phyloP scores from a whole-genome alignment of 1,140 invertebrate species.

The Temnothorax longispinosus region DNA sequence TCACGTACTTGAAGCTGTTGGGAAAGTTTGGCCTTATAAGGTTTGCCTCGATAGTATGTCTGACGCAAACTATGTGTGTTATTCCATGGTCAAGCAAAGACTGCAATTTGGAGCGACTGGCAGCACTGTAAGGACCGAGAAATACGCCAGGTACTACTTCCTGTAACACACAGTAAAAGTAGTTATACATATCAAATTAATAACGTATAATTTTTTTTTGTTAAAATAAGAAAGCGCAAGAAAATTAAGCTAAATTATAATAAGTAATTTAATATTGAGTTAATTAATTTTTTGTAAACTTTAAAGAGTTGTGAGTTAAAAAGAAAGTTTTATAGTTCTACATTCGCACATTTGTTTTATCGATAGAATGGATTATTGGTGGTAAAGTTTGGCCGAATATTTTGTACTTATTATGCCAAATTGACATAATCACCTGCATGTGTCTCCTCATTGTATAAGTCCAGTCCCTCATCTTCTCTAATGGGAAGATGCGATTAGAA shows the following conservation, averaged over 20 bases:
- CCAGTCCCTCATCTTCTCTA: conserved; percentile 85
- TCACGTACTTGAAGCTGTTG: conserved; percentile 87
- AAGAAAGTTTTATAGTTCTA: neutral
- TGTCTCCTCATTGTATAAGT: conserved; percentile 88
- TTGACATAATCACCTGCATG: conserved; percentile 87
- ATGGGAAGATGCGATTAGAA: conserved; percentile 15
- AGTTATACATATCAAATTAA: conserved; percentile 57
- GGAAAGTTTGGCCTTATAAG: conserved; percentile 90
- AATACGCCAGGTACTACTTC: conserved; percentile 90
- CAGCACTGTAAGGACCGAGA: conserved; percentile 89
- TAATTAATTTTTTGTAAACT: neutral
- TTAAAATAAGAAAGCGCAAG: neutral
- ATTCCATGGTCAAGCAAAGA: conserved; percentile 87
- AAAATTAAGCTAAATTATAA: neutral
- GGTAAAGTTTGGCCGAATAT: neutral
- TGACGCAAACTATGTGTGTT: conserved; percentile 90
- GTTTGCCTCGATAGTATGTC: conserved; percentile 89
- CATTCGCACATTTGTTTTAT: neutral
- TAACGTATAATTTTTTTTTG: neutral
- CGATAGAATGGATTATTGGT: neutral
- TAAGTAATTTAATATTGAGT: no score
- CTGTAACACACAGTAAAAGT: conserved; percentile 66
- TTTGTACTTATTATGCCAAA: neutral
- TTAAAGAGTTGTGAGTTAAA: neutral
- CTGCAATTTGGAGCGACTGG: conserved; percentile 86